Base-by-base conservation (phyloP, 2,797 vertebrate species). In the Micropoecilia bifurca region DNA sequence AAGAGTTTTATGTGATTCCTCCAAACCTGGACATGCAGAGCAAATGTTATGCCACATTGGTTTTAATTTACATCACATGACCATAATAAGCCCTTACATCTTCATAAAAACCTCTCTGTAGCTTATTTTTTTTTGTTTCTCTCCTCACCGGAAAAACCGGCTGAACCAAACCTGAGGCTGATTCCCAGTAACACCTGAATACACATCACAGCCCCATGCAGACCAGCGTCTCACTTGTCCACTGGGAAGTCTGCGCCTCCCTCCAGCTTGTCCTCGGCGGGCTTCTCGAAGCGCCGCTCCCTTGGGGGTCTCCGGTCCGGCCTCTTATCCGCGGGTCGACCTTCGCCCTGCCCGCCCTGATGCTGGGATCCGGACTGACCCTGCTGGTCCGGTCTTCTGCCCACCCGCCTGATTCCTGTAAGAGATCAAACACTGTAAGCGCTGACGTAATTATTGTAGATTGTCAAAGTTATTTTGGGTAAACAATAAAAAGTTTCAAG, bases 241-340 rank as follows among this genome's bases (percentile, higher is more conserved):
- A 94, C 94, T 6, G 97, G 96, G 89, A 98, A 97, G 83, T 99
- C 98, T 84, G 97, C 97, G 41, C 96, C 97, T 80, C 96, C 97
- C 88, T 99, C 98, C 0, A 97, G 96, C 91, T 98, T 99, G 73
- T 99, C 98, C 90, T 99, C 98, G 1, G 95, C 79, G 2, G 98
- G 97, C 83, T 99, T 99, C 77, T 99, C 98, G 2, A 96, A 96
- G 81, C 98, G 97, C n/a, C 97, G 97, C 90, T 99, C 98, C 0
- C 98, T 97, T n/a, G 97, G 98, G 84, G 97, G 97, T 93, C 98
- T 96, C 92, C 98, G 96, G 83, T 99, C 98, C 0, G 97, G 96
- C 94, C 98, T 96, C 94, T 98, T 96, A 89, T 99, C 98, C 63
- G 94, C 95, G 25, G 97, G 95, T 74, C 98, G 97, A 72, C 97